Evolutionary conservation across 2,888 invertebrate genomes (phyloP).

Genomic region (Temnothorax rugatulus): DNA sequence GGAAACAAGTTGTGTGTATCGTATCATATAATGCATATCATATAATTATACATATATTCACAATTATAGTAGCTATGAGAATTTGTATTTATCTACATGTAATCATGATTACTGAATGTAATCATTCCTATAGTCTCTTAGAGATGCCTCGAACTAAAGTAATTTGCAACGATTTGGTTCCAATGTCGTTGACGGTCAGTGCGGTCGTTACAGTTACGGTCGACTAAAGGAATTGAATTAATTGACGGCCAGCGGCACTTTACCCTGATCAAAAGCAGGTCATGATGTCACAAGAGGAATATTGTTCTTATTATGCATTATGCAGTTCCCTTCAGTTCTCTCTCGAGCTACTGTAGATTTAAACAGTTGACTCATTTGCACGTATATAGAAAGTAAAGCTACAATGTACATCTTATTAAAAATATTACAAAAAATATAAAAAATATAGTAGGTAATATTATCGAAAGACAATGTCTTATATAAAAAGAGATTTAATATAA

Average conservation of each 20-base stretch:
- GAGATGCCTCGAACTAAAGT: conserved; percentile 4
- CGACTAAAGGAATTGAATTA: conserved; percentile 43
- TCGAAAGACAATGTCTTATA: neutral
- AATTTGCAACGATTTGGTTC: conserved; percentile 26
- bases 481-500: neutral
- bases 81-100: neutral
- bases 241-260: conserved; percentile 37
- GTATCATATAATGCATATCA: neutral
- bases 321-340: neutral
- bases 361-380: neutral
- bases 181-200: conserved; percentile 40
- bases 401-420: neutral
- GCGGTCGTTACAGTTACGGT: neutral
- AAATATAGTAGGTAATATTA: neutral
- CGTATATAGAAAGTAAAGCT: neutral
- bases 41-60: neutral
- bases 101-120: neutral
- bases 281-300: neutral
- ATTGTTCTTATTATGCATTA: conserved; percentile 26
- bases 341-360: neutral
- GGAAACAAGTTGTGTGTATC: neutral
- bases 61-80: conserved; percentile 3
- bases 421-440: neutral
- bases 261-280: conserved; percentile 26
- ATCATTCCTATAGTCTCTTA: neutral